Evolutionary conservation across 2,888 invertebrate species (phyloP), one percentile per base, ranked within the genome.

Genomic region (Xanthia togata): DNA sequence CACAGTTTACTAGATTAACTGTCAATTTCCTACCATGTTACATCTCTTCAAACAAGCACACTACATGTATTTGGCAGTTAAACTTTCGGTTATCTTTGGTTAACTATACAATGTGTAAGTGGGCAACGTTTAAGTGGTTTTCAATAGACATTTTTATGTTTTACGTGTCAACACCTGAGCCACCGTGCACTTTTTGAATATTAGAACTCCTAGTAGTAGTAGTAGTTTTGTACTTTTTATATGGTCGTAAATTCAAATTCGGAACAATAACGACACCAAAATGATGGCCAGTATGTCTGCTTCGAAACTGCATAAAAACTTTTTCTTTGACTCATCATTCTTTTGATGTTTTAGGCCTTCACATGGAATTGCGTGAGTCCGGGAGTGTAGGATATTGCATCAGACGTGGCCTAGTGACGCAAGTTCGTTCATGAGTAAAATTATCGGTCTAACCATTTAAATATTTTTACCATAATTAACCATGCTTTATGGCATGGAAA

Each of bases 401-500:
- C n/a, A 72, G 59, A 60, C 55, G 55, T 31, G 71, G 38, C 41
- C 12, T 44, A 57, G 55, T 84, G 82, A 82, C 77, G 72, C 57
- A 64, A 85, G 65, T 69, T 72, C 70, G 63, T 70, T 76, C 76
- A 75, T 68, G 79, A 73, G 78, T 79, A 71, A 78, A 87, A 67
- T 87, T 57, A 78, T 73, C 69, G 62, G 41, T 71, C 53, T 67
- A 76, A 78, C 71, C 71, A 82, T 72, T 68, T 78, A 82, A n/a
- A 85, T 87, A 70, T 81, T 82, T 86, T 79, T 53, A 60, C 50
- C 83, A 82, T 81, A 86, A 85, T 89, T 80, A 85, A 70, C 69
- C 41, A 72, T 74, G 82, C 59, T 87, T 68, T 83, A 78, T 68
- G 62, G 63, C 53, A 81, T 82, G 82, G 85, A 79, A 85, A 81